Evolutionary conservation across 2,113 vertebrate species (phyloP), one percentile per base, ranked within the genome.

Genomic region (Scomber scombrus): DNA sequence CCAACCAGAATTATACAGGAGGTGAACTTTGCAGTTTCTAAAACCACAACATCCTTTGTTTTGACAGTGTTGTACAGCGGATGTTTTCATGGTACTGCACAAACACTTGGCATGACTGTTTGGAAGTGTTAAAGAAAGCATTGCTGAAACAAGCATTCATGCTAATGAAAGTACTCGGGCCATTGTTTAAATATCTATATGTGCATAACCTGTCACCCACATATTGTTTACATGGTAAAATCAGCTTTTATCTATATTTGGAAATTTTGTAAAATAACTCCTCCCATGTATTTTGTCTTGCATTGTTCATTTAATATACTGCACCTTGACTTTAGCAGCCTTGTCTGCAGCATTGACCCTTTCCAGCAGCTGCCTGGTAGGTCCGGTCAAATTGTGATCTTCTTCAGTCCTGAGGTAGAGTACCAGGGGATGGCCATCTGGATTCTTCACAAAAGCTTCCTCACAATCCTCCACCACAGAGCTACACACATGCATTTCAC

Each of bases 371-470:
- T 96, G 95, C 51, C 96, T 95, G 76, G 96, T 94, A 7, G 95
- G 89, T 26, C 88, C 90, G 0, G 95, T 95, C 84, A 93, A 88
- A 74, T 75, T 88, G 80, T 85, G 83, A 40, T 89, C 95, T 29
- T 95, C 94, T 56, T 93, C 94, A 11, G 91, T 92, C 67, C 94
- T 94, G 89, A 95, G 95, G 90, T 97, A 99, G 63, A 99, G 94
- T 62, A 99, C 93, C 26, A 97, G 93, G 2, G 97, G 96, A 50
- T 95, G 97, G 75, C 96, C 96, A 67, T 99, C 97, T 8, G 96
- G 91, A 85, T 97, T 98, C 92, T 95, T 96, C 91, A 99, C 94
- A 89, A 99, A 98, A 34, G 96, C 96, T 91, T 99, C 97, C 86
- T 99, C 96, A 78, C 95, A 97, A 84, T 99, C 98, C 83, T 98